Base-by-base conservation (phyloP, 2,797 vertebrate species). In the Allobates femoralis region DNA sequence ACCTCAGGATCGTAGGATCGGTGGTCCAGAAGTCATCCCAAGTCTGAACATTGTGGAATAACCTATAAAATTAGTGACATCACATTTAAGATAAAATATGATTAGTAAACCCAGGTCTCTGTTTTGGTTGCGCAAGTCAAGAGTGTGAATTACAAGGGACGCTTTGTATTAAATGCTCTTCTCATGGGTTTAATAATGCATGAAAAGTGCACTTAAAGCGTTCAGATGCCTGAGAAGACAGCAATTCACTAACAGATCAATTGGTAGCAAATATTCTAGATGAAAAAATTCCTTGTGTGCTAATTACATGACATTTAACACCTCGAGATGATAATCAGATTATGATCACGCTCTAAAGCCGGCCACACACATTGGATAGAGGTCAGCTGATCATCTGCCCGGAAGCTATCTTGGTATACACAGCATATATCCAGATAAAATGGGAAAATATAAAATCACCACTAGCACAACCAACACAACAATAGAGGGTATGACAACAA, bases 181-280 rank as follows among this genome's bases (percentile, higher is more conserved):
- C 66, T 69, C 19, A 23, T 23, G 32, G 66, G 32, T 69, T 69
- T 69, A 69, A 69, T 69, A 69, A 69, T 69, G 66, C 66, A 69
- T 69, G 66, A 37, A 69, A 21, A 69, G 66, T 69, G 32, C 32
- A 21, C 66, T 37, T 21, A 37, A 37, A 69, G 32, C 30, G 21
- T 69, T 10, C 32, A 8, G 66, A 69, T 69, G 18, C 32, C 32
- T 37, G 6, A 19, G 66, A 69, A 37, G 66, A 69, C 32, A 69
- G 21, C 37, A 37, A 69, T 37, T 37, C 66, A 34, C 32, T 11
- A 69, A 37, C 34, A 23, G 32, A 69, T 69, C 32, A 69, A 69
- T 69, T 37, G 66, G 7, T 37, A 34, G 34, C 21, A 37, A 37
- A 69, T 37, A 32, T 32, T 21, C 66, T 37, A 30, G 32, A 69